phyloP scores from a whole-genome alignment of 2,797 vertebrate species.

The Eulemur rubriventer region DNA sequence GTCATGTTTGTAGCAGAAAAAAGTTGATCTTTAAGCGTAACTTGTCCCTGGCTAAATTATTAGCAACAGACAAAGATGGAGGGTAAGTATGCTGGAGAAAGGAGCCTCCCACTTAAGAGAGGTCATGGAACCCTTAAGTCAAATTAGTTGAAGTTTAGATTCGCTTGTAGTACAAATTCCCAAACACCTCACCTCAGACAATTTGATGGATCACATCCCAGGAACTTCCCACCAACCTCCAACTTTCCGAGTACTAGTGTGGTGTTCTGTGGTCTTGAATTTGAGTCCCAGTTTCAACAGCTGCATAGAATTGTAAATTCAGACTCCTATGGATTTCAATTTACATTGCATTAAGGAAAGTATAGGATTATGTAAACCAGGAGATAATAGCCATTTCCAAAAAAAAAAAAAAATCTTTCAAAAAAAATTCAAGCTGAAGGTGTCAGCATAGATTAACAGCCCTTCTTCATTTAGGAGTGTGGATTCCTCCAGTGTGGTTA shows the following conservation, averaged over 20 bases:
- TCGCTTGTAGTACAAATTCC: conserved; percentile 79
- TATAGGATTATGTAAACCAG: conserved; percentile 87
- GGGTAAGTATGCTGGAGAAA: conserved; percentile 76
- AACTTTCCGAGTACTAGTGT: conserved; percentile 67
- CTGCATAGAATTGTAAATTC: conserved; percentile 82
- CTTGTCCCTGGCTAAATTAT: conserved; percentile 85
- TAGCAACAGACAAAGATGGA: conserved; percentile 81
- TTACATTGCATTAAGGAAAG: conserved; percentile 84
- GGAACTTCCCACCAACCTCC: conserved; percentile 50
- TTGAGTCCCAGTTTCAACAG: conserved; percentile 82
- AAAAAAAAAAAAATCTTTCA: conserved; percentile 86
- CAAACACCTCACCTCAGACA: conserved; percentile 78
- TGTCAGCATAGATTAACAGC: conserved; percentile 83
- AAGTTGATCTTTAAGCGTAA: conserved; percentile 82
- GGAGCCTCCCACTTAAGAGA: conserved; percentile 83
- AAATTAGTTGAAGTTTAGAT: conserved; percentile 84
- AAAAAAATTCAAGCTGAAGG: conserved; percentile 84
- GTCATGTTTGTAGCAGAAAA: conserved; percentile 87
- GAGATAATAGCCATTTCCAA: conserved; percentile 83
- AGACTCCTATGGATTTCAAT: conserved; percentile 81
- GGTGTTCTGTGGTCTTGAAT: conserved; percentile 79
- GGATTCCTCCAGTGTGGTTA: conserved; percentile 67
- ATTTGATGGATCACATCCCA: conserved; percentile 83
- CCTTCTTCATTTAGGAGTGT: conserved; percentile 69
- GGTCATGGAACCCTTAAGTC: conserved; percentile 84